A percentile compares a stretch with the other conserved stretches of the same genome.
phyloP scores from a whole-genome alignment of 2,113 vertebrate genomes.

The Terrapene triunguis region DNA sequence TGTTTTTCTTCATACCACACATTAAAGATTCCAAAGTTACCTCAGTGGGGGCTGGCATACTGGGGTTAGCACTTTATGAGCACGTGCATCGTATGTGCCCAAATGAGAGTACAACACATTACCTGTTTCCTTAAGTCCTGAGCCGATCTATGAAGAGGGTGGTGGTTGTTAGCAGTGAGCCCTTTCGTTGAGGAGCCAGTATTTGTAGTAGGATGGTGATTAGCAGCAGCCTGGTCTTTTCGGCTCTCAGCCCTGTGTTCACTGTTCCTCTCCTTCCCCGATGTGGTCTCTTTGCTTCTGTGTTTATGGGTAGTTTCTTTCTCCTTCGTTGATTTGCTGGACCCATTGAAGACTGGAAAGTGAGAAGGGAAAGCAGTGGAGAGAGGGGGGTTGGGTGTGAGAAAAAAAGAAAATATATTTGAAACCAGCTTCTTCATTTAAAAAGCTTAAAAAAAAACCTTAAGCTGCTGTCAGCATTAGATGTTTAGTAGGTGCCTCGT shows the following conservation, averaged over 20 bases:
- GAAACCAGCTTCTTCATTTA: background rate
- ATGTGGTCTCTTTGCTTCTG: conserved; percentile 86
- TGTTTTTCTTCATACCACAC: background rate
- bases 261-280: conserved; percentile 90
- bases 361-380: conserved; percentile 1
- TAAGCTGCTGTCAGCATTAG: background rate
- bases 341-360: conserved; percentile 90
- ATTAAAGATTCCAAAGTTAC: fast-evolving
- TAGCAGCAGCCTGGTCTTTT: conserved; percentile 83
- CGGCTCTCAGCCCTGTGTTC: conserved; percentile 88
- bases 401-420: background rate
- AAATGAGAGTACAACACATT: conserved; percentile 17
- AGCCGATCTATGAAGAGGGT: conserved; percentile 87
- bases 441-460: background rate
- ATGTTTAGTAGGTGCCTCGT: background rate
- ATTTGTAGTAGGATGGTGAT: conserved; percentile 78
- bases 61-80: background rate
- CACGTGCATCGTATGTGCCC: background rate
- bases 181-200: conserved; percentile 84
- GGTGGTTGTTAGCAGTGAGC: conserved; percentile 85
- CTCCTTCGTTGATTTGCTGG: conserved; percentile 86
- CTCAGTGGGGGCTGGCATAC: background rate
- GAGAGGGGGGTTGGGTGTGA: background rate
- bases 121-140: conserved; percentile 97
- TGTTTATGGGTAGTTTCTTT: conserved; percentile 86